Evolutionary conservation across 2,888 invertebrate genomes (phyloP).

Genomic region (Amitus sp.): DNA sequence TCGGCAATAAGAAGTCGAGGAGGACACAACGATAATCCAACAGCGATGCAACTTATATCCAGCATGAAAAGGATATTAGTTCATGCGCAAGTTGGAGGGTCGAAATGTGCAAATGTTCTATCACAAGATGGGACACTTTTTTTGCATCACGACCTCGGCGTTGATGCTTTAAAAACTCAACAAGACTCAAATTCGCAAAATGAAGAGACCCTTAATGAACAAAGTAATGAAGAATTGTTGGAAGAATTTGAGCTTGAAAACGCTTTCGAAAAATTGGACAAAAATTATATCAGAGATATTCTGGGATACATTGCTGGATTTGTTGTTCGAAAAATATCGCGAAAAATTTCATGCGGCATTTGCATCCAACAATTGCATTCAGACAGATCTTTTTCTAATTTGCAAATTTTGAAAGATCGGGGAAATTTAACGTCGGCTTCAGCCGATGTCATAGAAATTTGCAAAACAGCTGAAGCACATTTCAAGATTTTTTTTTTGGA

Average conservation of each 20-base stretch:
- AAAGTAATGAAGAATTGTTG: too few species aligned
- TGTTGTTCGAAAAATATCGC: constrained; percentile 5
- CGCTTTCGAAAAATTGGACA: neutral
- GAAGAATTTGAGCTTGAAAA: constrained; percentile 1
- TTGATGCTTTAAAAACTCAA: constrained; percentile 1
- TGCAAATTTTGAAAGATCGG: constrained; percentile 8
- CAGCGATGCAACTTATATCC: constrained; percentile 24
- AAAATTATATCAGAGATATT: constrained; percentile 8
- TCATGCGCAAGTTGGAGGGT: constrained; percentile 26
- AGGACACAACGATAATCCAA: constrained; percentile 41
- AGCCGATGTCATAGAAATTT: constrained; percentile 1
- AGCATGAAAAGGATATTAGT: constrained; percentile 36
- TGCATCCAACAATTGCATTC: constrained; percentile 4
- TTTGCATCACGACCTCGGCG: constrained; percentile 11
- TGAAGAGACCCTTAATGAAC: too few species aligned
- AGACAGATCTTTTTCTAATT: too few species aligned
- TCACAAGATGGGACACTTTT: constrained; percentile 24
- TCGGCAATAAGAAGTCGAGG: constrained; percentile 26
- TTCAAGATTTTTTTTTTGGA: neutral
- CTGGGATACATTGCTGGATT: constrained; percentile 18
- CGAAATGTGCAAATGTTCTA: constrained; percentile 25
- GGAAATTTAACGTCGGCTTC: constrained; percentile 1
- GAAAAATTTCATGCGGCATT: constrained; percentile 1
- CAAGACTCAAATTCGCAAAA: too few species aligned
- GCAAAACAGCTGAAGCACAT: constrained; percentile 5